phyloP scores from a whole-genome alignment of 2,888 invertebrate species.

The Spicauda simplicius region DNA sequence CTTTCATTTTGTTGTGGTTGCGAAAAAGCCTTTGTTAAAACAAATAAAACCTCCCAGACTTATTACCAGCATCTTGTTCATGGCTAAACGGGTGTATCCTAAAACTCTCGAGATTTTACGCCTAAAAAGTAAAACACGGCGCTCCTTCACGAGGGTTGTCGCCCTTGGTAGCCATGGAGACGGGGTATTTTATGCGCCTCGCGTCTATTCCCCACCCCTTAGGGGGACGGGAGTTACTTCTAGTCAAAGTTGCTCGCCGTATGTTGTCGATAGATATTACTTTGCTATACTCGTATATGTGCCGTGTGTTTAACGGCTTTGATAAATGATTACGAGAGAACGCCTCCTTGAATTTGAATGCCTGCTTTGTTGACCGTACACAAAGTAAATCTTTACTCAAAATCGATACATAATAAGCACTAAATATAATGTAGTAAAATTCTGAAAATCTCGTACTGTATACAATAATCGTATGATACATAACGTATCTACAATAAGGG shows the following conservation, averaged over 20 bases:
- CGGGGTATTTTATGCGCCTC: conserved; percentile 73
- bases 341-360: neutral
- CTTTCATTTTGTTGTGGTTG: neutral
- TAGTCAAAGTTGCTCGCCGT: conserved; percentile 11
- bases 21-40: neutral
- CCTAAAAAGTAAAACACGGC: conserved; percentile 27
- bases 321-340: no score
- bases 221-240: conserved; percentile 21
- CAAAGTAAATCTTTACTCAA: neutral
- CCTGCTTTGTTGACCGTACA: conserved; percentile 2
- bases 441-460: no score
- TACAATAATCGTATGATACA: no score
- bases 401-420: neutral
- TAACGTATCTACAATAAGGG: no score
- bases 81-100: conserved; percentile 45
- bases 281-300: neutral
- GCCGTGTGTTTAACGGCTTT: neutral
- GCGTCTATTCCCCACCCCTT: conserved; percentile 56
- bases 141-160: conserved; percentile 63
- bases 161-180: conserved; percentile 74
- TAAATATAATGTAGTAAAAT: no score
- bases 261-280: conserved; percentile 8
- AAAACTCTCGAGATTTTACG: conserved; percentile 21
- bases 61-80: conserved; percentile 7
- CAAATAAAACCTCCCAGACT: conserved; percentile 6